Evolutionary conservation across 1,140 invertebrate species (phyloP), one percentile per base, ranked within the genome.

Genomic region (Diorhabda carinulata): DNA sequence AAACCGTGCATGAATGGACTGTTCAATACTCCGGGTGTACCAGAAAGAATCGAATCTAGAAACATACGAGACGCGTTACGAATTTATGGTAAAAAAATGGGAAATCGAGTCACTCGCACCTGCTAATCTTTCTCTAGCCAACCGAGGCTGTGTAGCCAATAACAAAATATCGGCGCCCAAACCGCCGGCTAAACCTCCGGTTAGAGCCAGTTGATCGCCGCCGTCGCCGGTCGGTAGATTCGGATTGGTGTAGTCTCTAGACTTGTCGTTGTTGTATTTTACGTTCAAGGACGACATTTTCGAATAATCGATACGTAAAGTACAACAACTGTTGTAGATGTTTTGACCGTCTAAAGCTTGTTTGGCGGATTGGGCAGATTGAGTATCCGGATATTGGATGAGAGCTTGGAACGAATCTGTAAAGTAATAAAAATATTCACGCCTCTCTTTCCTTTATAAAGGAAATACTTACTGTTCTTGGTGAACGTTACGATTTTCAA

Each of bases 221-320:
- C 68, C 60, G 84, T 99, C 97, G 41, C 98, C 97, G 59, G 94
- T 94, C 0, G 97, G 97, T 78, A 99, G 87, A 78, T 90, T 92
- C 42, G 97, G 97, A 83, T 99, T 99, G 71, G 97, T 99, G 85
- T 97, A 99, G 83, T 99, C 98, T 61, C 98, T 87, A 64, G 94
- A 97, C 84, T 99, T 99, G 86, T 99, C 98, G 84, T 99, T 99
- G 86, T 99, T 99, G 86, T 97, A 99, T 82, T 98, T 98, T 47
- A 99, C 97, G 84, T 99, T 99, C 70, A 99, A 86, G 70, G 93
- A 96, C 70, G 92, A 91, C 87, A 99, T 90, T 84, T 99, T 99
- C 74, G 95, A 98, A 86, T 97, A 99, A 83, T 99, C 98, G 78
- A 99, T 98, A 80, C 96, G 92, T 76, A 99, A 85, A n/a, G 96